phyloP scores from a whole-genome alignment of 2,888 invertebrate species.

The Oscheius myriophilus region DNA sequence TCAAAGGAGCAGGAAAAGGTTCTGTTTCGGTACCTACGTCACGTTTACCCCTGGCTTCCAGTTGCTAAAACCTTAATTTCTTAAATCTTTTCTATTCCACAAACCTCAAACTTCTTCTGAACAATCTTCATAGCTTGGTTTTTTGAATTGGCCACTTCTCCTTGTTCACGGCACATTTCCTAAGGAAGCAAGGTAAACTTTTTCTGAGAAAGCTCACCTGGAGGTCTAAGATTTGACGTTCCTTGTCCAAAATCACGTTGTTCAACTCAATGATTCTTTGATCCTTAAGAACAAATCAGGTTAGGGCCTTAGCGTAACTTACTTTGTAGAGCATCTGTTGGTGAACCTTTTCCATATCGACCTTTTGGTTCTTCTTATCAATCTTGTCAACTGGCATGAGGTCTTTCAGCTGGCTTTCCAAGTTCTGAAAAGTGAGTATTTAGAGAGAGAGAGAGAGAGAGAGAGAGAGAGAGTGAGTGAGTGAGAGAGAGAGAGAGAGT shows the following conservation, averaged over 20 bases:
- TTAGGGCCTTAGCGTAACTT: background rate
- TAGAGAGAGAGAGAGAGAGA: no score
- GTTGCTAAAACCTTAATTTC: slow-evolving; percentile 26
- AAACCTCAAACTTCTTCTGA: slow-evolving; percentile 52
- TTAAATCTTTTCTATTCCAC: background rate
- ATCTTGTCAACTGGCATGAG: slow-evolving; percentile 5
- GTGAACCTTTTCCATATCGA: slow-evolving; percentile 47
- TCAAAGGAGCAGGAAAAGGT: slow-evolving; percentile 10
- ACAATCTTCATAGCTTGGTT: slow-evolving; percentile 65
- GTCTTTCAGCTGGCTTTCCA: slow-evolving; percentile 22
- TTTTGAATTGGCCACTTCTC: slow-evolving; percentile 66
- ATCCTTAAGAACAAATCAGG: slow-evolving; percentile 73
- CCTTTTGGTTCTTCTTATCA: slow-evolving; percentile 14
- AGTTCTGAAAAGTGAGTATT: slow-evolving; percentile 1
- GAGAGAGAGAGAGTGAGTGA: no score
- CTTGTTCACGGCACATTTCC: slow-evolving; percentile 63
- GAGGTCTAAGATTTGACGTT: slow-evolving; percentile 81
- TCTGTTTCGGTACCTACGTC: slow-evolving; percentile 56
- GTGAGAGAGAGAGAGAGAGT: no score
- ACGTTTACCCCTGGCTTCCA: slow-evolving; percentile 37
- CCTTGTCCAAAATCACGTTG: slow-evolving; percentile 80
- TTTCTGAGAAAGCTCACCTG: slow-evolving; percentile 75
- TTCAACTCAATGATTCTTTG: slow-evolving; percentile 78
- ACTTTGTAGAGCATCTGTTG: slow-evolving; percentile 57
- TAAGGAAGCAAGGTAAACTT: slow-evolving; percentile 27